phyloP scores from a whole-genome alignment of 2,797 vertebrate species.

The Alcedo atthis region DNA sequence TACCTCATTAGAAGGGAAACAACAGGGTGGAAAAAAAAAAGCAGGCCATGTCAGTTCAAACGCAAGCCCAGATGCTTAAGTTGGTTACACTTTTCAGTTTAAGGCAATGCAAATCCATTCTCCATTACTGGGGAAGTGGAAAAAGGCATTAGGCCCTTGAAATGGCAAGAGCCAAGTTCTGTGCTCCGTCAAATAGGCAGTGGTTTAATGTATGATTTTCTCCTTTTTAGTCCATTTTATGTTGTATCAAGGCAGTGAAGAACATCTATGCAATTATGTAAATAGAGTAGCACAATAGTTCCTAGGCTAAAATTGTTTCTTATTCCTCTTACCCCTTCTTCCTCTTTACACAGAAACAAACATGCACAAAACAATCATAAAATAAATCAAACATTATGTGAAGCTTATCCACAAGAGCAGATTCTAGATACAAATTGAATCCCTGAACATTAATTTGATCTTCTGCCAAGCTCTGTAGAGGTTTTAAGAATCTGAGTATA shows the following conservation, averaged over 20 bases:
- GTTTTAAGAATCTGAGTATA: not conserved
- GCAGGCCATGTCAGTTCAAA: not conserved
- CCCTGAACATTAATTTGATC: slow-evolving; percentile 36
- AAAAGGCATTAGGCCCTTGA: slow-evolving; percentile 56
- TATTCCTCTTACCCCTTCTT: not conserved
- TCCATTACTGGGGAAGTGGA: slow-evolving; percentile 34
- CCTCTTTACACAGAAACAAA: slow-evolving; percentile 20
- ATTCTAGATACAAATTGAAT: slow-evolving; percentile 42
- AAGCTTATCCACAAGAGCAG: slow-evolving; percentile 18
- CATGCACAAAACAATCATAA: not conserved
- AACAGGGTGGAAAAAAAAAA: slow-evolving; percentile 20
- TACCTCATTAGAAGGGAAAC: slow-evolving; percentile 56
- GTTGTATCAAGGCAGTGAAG: slow-evolving; percentile 35
- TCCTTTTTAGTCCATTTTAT: slow-evolving; percentile 43
- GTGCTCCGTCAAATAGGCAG: slow-evolving; percentile 39
- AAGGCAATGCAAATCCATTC: slow-evolving; percentile 57
- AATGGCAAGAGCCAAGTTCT: slow-evolving; percentile 42
- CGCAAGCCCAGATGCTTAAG: slow-evolving; percentile 31
- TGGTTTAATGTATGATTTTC: slow-evolving; percentile 57
- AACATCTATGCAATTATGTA: slow-evolving; percentile 64
- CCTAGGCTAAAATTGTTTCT: not conserved
- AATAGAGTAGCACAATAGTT: not conserved
- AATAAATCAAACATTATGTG: slow-evolving; percentile 56
- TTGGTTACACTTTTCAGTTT: slow-evolving; percentile 61
- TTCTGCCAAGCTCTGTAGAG: not conserved